Base-by-base conservation (phyloP, 2,113 vertebrate genomes). In the Platycercus adscitus region DNA sequence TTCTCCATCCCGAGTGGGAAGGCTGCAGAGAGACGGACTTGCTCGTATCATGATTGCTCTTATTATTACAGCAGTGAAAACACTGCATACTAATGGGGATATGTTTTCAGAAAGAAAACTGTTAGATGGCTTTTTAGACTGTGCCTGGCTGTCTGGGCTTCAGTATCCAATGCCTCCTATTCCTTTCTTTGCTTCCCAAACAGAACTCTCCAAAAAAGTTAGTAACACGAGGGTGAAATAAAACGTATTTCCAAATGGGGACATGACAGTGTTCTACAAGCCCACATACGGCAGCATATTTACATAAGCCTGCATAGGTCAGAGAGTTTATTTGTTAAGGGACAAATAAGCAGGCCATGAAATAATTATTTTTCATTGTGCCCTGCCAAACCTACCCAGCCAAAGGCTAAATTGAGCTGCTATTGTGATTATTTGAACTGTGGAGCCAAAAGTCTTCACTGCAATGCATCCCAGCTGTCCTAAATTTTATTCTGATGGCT, bases 321-420 rank as follows among this genome's bases (percentile, higher is more conserved):
- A 97, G 96, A 92, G 97, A 98, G 97, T 97, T 97, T 97, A 98
- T 98, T 98, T 97, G 98, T 98, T 96, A 97, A 98, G 97, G 97
- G 97, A 97, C 95, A 98, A 98, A 98, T 98, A 98, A 98, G 98
- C 98, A 98, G 98, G 97, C 98, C 98, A 98, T 98, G 98, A 98
- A 98, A 98, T 98, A 98, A 98, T 98, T 98, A 98, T 98, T 98
- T 98, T 98, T 98, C 98, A 98, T 98, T 97, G 98, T 97, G 97
- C 97, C 97, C 97, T 98, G 98, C 98, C 98, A 98, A 98, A 98
- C 97, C 96, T 97, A 97, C 91, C 96, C 97, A 98, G 98, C 98
- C 98, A 98, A 98, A 98, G 98, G 98, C 98, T 98, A 98, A 98
- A 98, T 98, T 97, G 98, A 97, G 97, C 97, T 95, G 97, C 98